Evolutionary conservation across 2,797 vertebrate genomes (phyloP), one percentile per base, ranked within the genome.

Genomic region (Lepus oiostolus): DNA sequence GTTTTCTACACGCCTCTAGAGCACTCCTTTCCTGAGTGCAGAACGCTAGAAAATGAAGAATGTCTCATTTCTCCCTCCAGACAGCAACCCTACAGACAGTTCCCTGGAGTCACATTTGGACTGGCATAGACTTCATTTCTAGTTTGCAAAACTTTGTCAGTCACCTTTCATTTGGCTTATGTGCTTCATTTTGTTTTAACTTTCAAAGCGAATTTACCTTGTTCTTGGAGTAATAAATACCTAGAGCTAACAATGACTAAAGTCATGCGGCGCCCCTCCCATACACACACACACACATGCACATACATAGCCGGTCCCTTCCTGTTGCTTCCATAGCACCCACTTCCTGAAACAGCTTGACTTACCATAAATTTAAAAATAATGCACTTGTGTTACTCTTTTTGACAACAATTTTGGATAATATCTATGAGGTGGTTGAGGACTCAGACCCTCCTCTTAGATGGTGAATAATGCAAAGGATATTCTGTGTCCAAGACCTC

Each of bases 351-450:
- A 68, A 50, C 8, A 80, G 28, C 35, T 91, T 77, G 21, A 35
- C n/a, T 84, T 94, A 58, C 58, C 42, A 85, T 32, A 3, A 10
- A 32, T 42, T 81, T 77, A 67, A 58, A 93, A 85, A 62, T n/a
- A 60, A 42, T 72, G 26, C 52, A 38, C 50, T 24, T 68, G 17
- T 26, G 28, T 8, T 63, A 4, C 67, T 67, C 38, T n/a, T 83
- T 74, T 76, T 60, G 70, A 24, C 50, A 26, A 26, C 5, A 28
- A 1, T 38, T 84, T 71, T 26, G n/a, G 26, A 30, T 16, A 42
- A 2, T 42, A 2, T 42, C 7, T 79, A 22, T 12, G 5, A 5
- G 19, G 5, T 30, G 28, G 30, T 17, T 81, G n/a, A 84, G 8
- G 35, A 81, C 21, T 52, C 4, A 1, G 30, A 24, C 38, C 54